A percentile compares a stretch with the other conserved stretches of the same genome.
These are phyloP conservation scores for Leptinotarsa lineolata DNA, from an alignment of 1,140 invertebrate genomes.

Conservation along the genomic window DNA sequence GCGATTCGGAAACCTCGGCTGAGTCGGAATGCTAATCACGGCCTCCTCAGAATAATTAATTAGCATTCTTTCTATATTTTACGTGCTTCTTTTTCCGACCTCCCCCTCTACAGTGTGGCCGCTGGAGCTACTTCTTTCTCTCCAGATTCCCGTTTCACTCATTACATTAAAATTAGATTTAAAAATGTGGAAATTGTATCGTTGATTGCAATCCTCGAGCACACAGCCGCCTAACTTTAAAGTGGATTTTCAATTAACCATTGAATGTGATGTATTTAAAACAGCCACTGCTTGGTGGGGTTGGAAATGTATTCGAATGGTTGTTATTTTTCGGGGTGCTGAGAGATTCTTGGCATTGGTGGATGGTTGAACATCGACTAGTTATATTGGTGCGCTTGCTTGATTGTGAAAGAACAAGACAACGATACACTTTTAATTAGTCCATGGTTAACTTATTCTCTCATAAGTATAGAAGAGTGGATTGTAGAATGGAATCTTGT, in stretches of 20 bases:
- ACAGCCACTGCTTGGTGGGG: conserved; percentile 33
- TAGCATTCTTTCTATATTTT: conserved; percentile 57
- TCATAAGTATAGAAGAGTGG: neutral
- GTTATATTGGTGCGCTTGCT: no score
- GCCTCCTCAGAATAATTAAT: conserved; percentile 57
- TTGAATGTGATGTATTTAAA: conserved; percentile 55
- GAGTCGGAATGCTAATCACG: conserved; percentile 54
- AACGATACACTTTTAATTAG: no score
- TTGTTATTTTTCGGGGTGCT: conserved; percentile 1
- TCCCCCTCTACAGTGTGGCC: conserved; percentile 29
- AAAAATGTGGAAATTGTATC: conserved; percentile 58
- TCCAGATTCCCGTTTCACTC: conserved; percentile 44
- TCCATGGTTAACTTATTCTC: neutral
- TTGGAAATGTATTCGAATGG: neutral
- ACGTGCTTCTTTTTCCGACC: conserved; percentile 51
- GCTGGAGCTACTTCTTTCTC: neutral
- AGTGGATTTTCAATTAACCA: conserved; percentile 56
- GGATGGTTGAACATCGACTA: no score
- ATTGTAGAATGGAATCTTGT: neutral
- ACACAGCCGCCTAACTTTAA: conserved; percentile 47
- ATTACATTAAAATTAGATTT: conserved; percentile 58
- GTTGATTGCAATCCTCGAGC: conserved; percentile 54
- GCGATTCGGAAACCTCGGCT: conserved; percentile 25
- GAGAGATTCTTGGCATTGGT: neutral
- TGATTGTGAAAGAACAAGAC: no score